Conservation (phyloP, 2,113 vertebrate genomes). For the Centropristis striata region DNA sequence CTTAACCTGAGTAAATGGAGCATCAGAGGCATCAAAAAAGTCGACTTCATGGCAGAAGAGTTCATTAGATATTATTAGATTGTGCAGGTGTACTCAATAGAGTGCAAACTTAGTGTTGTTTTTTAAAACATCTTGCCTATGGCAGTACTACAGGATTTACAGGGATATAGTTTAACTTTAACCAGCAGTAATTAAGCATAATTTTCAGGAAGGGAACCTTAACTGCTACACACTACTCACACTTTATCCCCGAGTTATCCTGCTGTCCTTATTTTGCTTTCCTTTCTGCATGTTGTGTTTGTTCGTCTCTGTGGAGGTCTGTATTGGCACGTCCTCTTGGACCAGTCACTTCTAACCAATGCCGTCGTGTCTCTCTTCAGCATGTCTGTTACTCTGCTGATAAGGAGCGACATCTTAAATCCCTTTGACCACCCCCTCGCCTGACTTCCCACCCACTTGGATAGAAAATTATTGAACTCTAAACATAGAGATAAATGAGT, state of each 20-base stretch:
- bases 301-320: slow-evolving; percentile 11
- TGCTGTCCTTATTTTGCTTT: slow-evolving; percentile 10
- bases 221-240: slow-evolving; percentile 61
- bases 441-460: slow-evolving; percentile 8
- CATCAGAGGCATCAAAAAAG: too few relatives aligned
- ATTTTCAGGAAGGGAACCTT: not conserved
- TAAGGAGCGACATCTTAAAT: slow-evolving; percentile 63
- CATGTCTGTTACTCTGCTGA: slow-evolving; percentile 76
- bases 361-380: slow-evolving; percentile 59
- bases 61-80: too few relatives aligned
- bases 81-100: too few relatives aligned
- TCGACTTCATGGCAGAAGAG: too few relatives aligned
- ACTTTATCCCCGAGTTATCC: slow-evolving; percentile 53
- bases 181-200: not conserved
- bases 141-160: not conserved
- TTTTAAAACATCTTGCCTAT: too few relatives aligned
- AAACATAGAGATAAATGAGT: slow-evolving; percentile 12
- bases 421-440: slow-evolving; percentile 34
- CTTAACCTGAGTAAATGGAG: not conserved
- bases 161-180: not conserved
- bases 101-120: too few relatives aligned
- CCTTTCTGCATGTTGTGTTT: slow-evolving; percentile 53
- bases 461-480: slow-evolving; percentile 38
- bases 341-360: slow-evolving; percentile 42
- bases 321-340: slow-evolving; percentile 12